Base-by-base conservation (phyloP, 2,888 invertebrate genomes). In the Deroplatys truncata region DNA sequence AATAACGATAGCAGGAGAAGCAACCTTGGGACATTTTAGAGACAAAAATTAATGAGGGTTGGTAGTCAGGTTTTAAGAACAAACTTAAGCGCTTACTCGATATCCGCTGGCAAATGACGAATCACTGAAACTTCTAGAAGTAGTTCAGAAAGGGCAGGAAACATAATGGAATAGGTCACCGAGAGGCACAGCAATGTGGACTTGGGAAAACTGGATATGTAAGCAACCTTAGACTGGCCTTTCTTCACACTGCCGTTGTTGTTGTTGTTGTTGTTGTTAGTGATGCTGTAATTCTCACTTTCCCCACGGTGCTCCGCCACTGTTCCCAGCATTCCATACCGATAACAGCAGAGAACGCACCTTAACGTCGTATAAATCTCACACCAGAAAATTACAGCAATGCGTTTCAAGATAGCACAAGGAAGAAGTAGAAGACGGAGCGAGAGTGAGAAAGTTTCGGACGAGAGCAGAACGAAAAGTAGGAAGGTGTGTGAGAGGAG, bases 231-330 rank as follows among this genome's bases (percentile, higher is more conserved):
- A 43, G 35, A 28, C 83, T 15, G 25, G 25, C 28, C 28, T 28
- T 20, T 56, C 56, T 72, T 84, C 85, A 43, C 7, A 28, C 49
- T 89, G 93, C 93, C 93, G 93, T 93, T 93, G n/a, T n/a, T n/a
- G n/a, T n/a, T n/a, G 93, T 93, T 92, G 92, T 92, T 92, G 93
- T 93, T 92, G 92, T 92, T 92, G 92, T 92, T 92, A 91, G 90
- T 72, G 56, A 25, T 25, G 20, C 91, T 91, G 91, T 91, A 89
- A 89, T 90, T 85, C 88, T 90, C 56, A 7, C 91, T 90, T 91
- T 91, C 90, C 28, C 84, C 84, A 13, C 13, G 15, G 16, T 35
- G 84, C n/a, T 16, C 43, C 35, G 83, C 87, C 87, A 87, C 88
- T 84, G 84, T 49, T 56, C 56, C 86, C 56, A 72, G 83, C 90